Base-by-base conservation (phyloP, 2,888 invertebrate genomes). In the Leucania comma region DNA sequence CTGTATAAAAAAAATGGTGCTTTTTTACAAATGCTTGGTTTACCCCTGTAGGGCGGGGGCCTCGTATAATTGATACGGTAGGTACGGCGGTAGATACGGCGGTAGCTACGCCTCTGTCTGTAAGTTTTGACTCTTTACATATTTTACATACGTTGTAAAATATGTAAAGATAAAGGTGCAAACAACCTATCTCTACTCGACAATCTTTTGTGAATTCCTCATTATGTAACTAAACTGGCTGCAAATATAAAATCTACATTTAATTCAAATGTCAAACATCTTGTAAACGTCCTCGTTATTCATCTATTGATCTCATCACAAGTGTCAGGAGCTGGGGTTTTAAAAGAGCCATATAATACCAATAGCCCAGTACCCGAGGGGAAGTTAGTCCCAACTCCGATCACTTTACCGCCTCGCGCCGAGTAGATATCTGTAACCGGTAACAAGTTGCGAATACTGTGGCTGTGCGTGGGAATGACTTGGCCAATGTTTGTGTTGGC, bases 301-400 rank as follows among this genome's bases (percentile, higher is more conserved):
- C 80, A 71, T 68, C 72, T 81, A 81, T 81, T 81, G 79, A 81
- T 81, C 68, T 72, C 61, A 32, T 69, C 71, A 63, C 48, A 69
- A 75, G 68, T 72, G 70, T 81, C 76, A 76, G 80, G 20, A 77
- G 62, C 80, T 76, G 51, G 62, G 71, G 65, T 75, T 79, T 79
- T 79, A 68, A 63, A 75, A 78, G 62, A 68, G 68, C 65, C 14
- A 68, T 79, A 79, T 72, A 69, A 78, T 77, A 26, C 65, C 72
- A 72, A 42, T 72, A 53, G 63, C 46, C 63, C 58, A 69, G 66
- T 64, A 56, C 77, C 51, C 77, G 58, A 48, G 77, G 80, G 80
- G 69, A 70, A 67, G 68, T 77, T 64, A 60, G 59, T 24, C 65
- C 68, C 77, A 46, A 63, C 50, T 68, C 42, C 57, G 67, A 68